Percentiles rank a stretch among this genome's conserved stretches.
Conservation (phyloP, 2,113 vertebrate genomes). For the Vidua chalybeata region DNA sequence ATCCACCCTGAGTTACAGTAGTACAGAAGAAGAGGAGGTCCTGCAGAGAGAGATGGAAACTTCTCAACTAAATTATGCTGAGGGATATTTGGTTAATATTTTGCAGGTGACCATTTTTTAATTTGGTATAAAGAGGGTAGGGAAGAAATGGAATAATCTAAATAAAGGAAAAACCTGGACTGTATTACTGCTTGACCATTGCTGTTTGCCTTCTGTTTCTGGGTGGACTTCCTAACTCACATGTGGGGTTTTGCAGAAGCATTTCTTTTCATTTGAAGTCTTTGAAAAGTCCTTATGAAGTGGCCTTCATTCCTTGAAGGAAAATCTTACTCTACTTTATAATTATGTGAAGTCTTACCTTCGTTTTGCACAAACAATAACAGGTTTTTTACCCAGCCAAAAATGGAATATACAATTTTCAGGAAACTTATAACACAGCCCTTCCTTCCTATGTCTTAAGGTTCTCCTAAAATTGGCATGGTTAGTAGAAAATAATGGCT, state of each 20-base stretch:
- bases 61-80: background rate
- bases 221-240: background rate
- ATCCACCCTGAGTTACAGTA: rapidly evolving
- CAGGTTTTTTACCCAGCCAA: background rate
- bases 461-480: background rate
- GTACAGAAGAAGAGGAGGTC: background rate
- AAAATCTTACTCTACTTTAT: background rate
- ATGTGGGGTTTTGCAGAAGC: background rate
- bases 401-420: background rate
- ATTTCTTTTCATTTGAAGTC: background rate
- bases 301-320: background rate
- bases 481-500: background rate
- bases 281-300: background rate
- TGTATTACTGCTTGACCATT: background rate
- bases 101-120: background rate
- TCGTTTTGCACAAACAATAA: background rate
- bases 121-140: background rate
- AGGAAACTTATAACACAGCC: background rate
- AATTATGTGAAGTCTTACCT: background rate
- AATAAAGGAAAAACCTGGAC: background rate
- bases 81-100: background rate
- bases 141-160: background rate
- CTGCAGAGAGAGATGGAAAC: background rate
- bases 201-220: background rate
- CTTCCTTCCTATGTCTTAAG: background rate